Evolutionary conservation across 2,888 invertebrate genomes (phyloP).

Genomic region (Imbricaverruca yamaguchii): DNA sequence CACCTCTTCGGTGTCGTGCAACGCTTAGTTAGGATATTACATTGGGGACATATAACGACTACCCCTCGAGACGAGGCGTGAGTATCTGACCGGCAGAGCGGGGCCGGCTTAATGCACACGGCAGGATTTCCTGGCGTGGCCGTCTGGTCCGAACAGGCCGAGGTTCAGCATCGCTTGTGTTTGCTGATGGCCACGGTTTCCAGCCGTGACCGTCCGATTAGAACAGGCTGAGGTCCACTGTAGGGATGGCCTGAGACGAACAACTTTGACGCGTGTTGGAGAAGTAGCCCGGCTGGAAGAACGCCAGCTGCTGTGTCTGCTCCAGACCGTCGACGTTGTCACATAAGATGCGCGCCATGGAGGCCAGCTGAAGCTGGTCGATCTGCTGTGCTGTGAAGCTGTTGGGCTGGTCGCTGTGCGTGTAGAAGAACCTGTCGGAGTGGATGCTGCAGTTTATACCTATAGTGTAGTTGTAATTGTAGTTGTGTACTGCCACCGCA

Average conservation of each 20-base stretch:
- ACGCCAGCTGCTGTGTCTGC: slow-evolving; percentile 50
- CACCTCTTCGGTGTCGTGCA: too few species aligned
- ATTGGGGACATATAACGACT: too few species aligned
- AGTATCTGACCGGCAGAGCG: too few species aligned
- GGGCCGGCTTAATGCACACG: too few species aligned
- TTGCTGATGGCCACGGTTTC: too few species aligned
- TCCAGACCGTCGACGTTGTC: slow-evolving; percentile 56
- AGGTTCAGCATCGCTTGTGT: too few species aligned
- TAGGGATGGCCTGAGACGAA: neutral
- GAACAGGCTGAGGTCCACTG: neutral
- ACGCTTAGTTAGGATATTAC: too few species aligned
- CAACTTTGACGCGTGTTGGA: neutral
- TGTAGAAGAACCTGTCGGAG: slow-evolving; percentile 62
- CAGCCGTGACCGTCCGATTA: neutral
- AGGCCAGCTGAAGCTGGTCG: slow-evolving; percentile 52
- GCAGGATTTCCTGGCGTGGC: too few species aligned
- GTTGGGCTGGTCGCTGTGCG: slow-evolving; percentile 42
- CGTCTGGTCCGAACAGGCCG: too few species aligned
- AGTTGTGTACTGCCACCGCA: too few species aligned
- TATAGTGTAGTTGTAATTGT: too few species aligned
- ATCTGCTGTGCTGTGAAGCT: slow-evolving; percentile 52
- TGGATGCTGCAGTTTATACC: neutral
- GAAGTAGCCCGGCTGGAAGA: slow-evolving; percentile 28
- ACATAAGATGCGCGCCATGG: slow-evolving; percentile 61
- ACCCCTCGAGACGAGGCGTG: too few species aligned